Base-by-base conservation (phyloP, 1,140 invertebrate species). In the Himalopsyche phryganea region DNA sequence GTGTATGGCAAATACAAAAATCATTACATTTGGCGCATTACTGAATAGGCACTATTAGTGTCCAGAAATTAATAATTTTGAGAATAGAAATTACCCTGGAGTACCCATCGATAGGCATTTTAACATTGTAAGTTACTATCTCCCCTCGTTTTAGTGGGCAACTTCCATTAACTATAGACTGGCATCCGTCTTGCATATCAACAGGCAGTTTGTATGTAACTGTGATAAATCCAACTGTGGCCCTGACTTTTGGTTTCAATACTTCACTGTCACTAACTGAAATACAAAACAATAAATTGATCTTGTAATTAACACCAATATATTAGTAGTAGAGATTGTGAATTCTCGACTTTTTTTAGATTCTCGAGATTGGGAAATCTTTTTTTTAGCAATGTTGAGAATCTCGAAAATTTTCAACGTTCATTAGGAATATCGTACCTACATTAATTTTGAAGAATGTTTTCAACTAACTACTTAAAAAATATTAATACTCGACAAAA, bases 171-270 rank as follows among this genome's bases (percentile, higher is more conserved):
- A 2, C 10, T 13, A 57, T 38, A 17, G 38, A 18, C 7, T 49
- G 23, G 14, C 54, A 57, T 5, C n/a, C 54, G 11, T 57, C 28
- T 10, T 42, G 38, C 13, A 17, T 45, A 0, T 57, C 54, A 33
- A n/a, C 35, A 0, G 20, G 35, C 33, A 57, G 17, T 15, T 36
- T 33, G 17, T 57, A 57, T 15, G 46, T 41, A 6, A 57, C 15
- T 9, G 54, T 48, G 10, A 49, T 17, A 1, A n/a, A 13, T 0
- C 45, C 54, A 6, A 49, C 36, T 9, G 18, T 49, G 17, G 54
- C 54, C 11, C 54, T 14, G 6, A 57, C 54, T 32, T 57, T 57
- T 11, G 54, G 54, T n/a, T 15, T 33, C 32, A 55, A 18, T 6
- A 44, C 20, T 18, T 33, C 15, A 0, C 20, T 19, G 18, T 55